Evolutionary conservation across 2,888 invertebrate genomes (phyloP), one percentile per base, ranked within the genome.

Genomic region (Biston betularia): DNA sequence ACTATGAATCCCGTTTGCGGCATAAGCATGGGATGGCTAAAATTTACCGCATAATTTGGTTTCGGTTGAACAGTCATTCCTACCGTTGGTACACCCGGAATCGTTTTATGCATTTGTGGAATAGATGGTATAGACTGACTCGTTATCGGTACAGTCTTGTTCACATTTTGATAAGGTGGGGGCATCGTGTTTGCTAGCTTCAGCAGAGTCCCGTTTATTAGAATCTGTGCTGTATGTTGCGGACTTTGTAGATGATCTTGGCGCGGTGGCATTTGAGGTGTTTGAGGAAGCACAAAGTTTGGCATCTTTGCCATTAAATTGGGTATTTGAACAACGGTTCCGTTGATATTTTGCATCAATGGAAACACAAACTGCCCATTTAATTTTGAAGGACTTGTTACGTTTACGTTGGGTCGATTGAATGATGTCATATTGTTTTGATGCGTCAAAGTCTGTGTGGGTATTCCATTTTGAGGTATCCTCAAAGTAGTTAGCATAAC

Each of bases 241-340:
- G 62, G 62, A 69, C 84, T 91, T 79, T 92, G 90, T 72, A 92
- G 75, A 75, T 90, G 90, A 65, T 93, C 92, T 76, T 90, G 89
- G 70, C 88, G 85, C 72, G 87, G 88, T 15, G 87, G 70, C 34
- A 88, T 82, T 66, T 93, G 88, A 69, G 89, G 71, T 67, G 85
- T 80, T 84, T 89, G 89, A 49, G 94, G 93, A 73, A 94, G 87
- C 63, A 94, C 89, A 72, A 88, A 94, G 82, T 95, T 95, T 54
- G 94, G 94, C 84, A 94, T 93, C 79, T 95, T 94, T 6, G 95
- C 90, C 87, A 95, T 90, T 65, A 95, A 82, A 79, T 95, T 95
- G 65, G 95, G 95, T 88, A 95, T 92, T 89, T 95, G 95, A 73
- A 95, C 95, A 68, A 95, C 92, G 52, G 94, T 86, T 66, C 94